A percentile compares a stretch with the other conserved stretches of the same genome.
Conservation (phyloP, 2,113 vertebrate species). For the Cranoglanis bouderius region DNA sequence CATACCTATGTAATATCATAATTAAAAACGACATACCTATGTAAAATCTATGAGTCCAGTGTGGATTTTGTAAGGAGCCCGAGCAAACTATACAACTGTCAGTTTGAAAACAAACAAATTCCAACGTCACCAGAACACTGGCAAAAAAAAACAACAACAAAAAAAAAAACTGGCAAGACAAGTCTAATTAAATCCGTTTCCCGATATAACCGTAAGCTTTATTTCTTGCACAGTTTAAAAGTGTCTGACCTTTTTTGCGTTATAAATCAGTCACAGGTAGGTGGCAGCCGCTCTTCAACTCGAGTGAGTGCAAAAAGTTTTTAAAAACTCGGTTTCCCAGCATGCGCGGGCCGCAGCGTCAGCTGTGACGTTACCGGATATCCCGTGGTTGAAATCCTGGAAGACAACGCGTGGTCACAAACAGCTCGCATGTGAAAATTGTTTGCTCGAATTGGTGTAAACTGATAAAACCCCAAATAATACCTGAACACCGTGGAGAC, state of each 20-base stretch:
- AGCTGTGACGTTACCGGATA: background rate
- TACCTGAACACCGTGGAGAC: background rate
- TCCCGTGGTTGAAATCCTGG: background rate
- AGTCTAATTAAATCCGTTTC: background rate
- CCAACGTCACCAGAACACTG: no score
- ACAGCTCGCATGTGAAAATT: background rate
- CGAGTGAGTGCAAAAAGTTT: background rate
- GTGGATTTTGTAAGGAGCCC: no score
- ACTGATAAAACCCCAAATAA: background rate
- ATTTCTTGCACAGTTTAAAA: background rate
- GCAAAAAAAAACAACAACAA: no score
- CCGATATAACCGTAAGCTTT: background rate
- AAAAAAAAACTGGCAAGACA: background rate
- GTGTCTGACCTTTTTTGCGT: background rate
- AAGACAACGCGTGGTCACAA: background rate
- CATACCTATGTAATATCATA: no score
- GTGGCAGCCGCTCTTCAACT: background rate
- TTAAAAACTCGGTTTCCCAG: background rate
- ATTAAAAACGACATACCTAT: no score
- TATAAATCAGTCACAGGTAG: background rate
- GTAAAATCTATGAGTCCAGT: no score
- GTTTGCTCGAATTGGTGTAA: background rate
- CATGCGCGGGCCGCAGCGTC: accelerated
- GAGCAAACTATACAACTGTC: no score
- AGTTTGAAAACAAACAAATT: no score